Evolutionary conservation across 2,888 invertebrate genomes (phyloP), one percentile per base, ranked within the genome.

Genomic region (Eugnorisma glareosa): DNA sequence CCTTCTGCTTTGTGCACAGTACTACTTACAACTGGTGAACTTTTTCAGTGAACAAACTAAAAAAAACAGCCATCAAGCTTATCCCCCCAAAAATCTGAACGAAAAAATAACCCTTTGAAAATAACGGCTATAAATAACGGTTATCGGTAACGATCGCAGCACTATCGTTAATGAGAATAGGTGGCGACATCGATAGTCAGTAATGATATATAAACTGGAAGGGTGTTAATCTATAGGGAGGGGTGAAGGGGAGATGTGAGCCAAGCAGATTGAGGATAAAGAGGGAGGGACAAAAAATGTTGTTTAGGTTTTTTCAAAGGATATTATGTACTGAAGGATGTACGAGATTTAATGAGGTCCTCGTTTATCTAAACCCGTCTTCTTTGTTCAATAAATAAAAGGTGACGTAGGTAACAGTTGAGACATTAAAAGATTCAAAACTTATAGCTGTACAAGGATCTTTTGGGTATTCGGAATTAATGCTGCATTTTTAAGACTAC

Each of bases 191-290:
- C 86, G 83, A 88, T 86, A 82, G 66, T 73, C 78, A 76, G 84
- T 89, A 89, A 89, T 89, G 88, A 89, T 89, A 88, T 86, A 89
- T 88, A 86, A 83, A 88, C 86, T 86, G 81, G 68, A 64, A 83
- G 83, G 86, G 87, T 81, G 86, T 83, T 89, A 87, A 89, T 88
- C 82, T 82, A 63, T 75, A 28, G 73, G 59, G 51, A 81, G 64
- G 73, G 54, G 68, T 40, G 76, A 66, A 61, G 45, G 79, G 82
- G 67, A 64, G n/a, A 66, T 70, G 82, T 75, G 75, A 72, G 68
- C n/a, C 73, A 63, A 79, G 83, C 79, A 84, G 88, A 87, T 84
- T 48, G 43, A 21, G 24, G 80, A 82, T 87, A 87, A 77, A 51
- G 35, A 18, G 28, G 67, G 24, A 13, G n/a, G 24, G 13, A 28